Percentiles rank a stretch among this genome's conserved stretches.
Evolutionary conservation across 2,113 vertebrate species (phyloP).

Genomic region (Myrmecophaga tridactyla): DNA sequence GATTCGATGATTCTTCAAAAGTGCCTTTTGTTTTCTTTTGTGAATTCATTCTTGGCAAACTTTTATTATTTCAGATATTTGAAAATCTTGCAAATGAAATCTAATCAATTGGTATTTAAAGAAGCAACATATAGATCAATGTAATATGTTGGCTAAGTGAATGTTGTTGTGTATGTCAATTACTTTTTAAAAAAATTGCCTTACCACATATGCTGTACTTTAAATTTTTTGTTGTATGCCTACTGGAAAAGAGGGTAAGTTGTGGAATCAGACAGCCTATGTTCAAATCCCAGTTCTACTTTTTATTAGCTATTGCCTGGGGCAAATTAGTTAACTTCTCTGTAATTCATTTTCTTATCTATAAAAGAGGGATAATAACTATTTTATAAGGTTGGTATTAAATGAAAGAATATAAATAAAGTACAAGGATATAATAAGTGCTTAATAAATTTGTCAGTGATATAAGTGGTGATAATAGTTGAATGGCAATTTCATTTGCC

Average conservation of each 20-base stretch:
- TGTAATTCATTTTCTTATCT: constrained; percentile 12
- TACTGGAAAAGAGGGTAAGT: background rate
- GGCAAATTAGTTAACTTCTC: background rate
- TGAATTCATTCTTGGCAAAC: background rate
- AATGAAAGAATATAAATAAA: background rate
- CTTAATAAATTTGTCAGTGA: background rate
- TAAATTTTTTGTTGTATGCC: background rate
- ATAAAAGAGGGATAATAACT: background rate
- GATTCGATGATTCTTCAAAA: background rate
- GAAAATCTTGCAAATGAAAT: background rate
- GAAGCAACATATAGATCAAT: background rate
- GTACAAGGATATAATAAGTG: background rate
- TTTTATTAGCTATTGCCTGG: background rate
- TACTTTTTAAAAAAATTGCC: background rate
- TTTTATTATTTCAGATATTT: background rate
- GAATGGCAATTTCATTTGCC: background rate
- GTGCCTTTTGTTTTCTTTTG: background rate
- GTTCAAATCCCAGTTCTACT: background rate
- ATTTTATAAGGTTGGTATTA: background rate
- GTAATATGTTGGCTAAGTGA: background rate
- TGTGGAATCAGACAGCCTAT: background rate
- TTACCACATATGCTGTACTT: background rate
- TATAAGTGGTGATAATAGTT: background rate
- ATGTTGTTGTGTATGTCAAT: background rate
- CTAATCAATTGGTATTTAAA: background rate